Conservation (phyloP, 2,113 vertebrate genomes). For the Periophthalmodon schlosseri region DNA sequence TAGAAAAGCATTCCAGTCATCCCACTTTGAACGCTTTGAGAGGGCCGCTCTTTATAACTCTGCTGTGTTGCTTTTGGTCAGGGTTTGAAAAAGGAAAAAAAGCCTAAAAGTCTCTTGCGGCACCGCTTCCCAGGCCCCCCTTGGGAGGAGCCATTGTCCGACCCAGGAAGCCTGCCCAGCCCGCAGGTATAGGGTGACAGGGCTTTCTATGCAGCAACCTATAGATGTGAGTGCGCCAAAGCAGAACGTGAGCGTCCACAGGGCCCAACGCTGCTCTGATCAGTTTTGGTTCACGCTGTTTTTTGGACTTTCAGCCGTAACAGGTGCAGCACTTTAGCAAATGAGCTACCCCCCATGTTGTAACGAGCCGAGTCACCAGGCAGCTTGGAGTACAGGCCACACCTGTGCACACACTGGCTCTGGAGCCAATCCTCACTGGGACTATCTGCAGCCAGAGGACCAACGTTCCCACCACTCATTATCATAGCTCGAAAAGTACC, state of each 20-base stretch:
- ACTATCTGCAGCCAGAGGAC: slow-evolving; percentile 2
- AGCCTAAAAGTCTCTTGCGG: slow-evolving; percentile 70
- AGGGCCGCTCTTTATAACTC: slow-evolving; percentile 54
- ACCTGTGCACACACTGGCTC: slow-evolving; percentile 8
- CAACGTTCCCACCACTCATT: not conserved
- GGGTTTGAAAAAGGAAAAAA: slow-evolving; percentile 59
- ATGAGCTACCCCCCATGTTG: slow-evolving; percentile 1
- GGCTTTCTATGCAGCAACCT: slow-evolving; percentile 72
- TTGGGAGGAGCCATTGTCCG: slow-evolving; percentile 69
- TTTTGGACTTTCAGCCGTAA: slow-evolving; percentile 17
- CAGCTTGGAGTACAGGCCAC: not conserved
- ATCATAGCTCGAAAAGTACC: not conserved
- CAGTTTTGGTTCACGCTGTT: slow-evolving; percentile 12
- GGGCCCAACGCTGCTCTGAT: slow-evolving; percentile 18
- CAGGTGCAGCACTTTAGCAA: slow-evolving; percentile 24
- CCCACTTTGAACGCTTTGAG: slow-evolving; percentile 61
- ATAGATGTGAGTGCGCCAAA: slow-evolving; percentile 63
- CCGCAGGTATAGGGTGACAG: slow-evolving; percentile 73
- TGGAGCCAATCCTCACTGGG: slow-evolving; percentile 1
- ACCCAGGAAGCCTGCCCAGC: slow-evolving; percentile 69
- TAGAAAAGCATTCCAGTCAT: slow-evolving; percentile 56
- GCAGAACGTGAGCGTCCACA: slow-evolving; percentile 38
- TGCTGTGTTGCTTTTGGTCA: slow-evolving; percentile 63
- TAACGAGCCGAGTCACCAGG: not conserved
- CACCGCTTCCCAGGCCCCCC: slow-evolving; percentile 76